phyloP scores from a whole-genome alignment of 2,797 vertebrate genomes.

The Chrysocyon brachyurus region DNA sequence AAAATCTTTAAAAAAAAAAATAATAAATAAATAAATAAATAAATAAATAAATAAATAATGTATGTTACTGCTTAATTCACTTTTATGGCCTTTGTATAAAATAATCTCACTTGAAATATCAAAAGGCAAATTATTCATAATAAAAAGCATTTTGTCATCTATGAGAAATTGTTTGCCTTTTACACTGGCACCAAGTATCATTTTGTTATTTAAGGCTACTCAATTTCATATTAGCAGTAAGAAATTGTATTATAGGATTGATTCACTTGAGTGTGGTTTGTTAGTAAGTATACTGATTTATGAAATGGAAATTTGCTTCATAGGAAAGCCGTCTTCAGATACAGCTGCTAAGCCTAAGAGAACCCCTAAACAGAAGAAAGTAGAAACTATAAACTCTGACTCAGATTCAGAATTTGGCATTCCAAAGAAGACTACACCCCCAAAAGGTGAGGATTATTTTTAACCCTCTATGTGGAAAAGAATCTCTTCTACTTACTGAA shows the following conservation, averaged over 20 bases:
- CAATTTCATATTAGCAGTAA: slow-evolving; percentile 32
- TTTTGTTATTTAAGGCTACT: slow-evolving; percentile 43
- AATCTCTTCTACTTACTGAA: background rate
- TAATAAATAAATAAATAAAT: too few species aligned
- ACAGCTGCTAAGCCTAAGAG: slow-evolving; percentile 93
- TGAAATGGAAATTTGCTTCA: slow-evolving; percentile 82
- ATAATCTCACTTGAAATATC: slow-evolving; percentile 51
- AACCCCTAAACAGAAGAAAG: slow-evolving; percentile 95
- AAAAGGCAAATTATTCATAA: slow-evolving; percentile 52
- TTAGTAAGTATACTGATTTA: slow-evolving; percentile 68
- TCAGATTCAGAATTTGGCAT: slow-evolving; percentile 96
- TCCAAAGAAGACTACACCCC: slow-evolving; percentile 92
- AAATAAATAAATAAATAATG: background rate
- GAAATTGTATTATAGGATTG: background rate
- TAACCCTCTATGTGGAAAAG: background rate
- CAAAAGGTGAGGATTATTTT: slow-evolving; percentile 91
- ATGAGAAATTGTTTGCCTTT: slow-evolving; percentile 51
- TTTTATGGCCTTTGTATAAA: slow-evolving; percentile 69
- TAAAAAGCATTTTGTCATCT: slow-evolving; percentile 54
- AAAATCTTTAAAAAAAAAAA: too few species aligned
- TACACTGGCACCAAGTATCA: background rate
- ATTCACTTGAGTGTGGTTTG: slow-evolving; percentile 37
- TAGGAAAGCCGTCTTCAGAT: slow-evolving; percentile 93
- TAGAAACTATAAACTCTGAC: slow-evolving; percentile 95
- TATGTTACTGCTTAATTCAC: slow-evolving; percentile 53